Evolutionary conservation across 2,113 vertebrate genomes (phyloP).

Genomic region (Leuciscus idus): DNA sequence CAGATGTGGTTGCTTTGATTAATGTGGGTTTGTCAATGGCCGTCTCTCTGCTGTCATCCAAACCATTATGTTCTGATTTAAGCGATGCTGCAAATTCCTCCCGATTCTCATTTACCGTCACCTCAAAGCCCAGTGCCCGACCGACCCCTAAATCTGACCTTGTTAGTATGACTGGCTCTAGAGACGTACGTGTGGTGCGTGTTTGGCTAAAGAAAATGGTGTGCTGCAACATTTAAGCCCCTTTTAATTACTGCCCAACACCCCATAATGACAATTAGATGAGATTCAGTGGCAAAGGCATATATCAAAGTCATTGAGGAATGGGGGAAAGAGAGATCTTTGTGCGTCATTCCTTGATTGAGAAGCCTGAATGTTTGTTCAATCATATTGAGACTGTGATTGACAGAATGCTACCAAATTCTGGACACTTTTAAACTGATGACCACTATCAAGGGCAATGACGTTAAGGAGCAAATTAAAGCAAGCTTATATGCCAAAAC

Average conservation of each 20-base stretch:
- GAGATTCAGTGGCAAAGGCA: constrained; percentile 15
- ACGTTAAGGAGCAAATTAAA: background rate
- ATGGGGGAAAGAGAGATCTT: constrained; percentile 29
- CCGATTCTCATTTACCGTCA: constrained; percentile 33
- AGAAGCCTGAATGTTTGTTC: constrained; percentile 15
- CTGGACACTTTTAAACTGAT: constrained; percentile 13
- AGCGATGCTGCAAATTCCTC: constrained; percentile 35
- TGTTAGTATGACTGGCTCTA: constrained; percentile 24
- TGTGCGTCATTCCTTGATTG: constrained; percentile 29
- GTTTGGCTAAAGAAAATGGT: constrained; percentile 20
- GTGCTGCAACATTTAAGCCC: constrained; percentile 16
- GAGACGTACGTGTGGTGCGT: background rate
- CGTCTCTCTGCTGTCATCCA: constrained; percentile 36
- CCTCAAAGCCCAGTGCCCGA: constrained; percentile 14
- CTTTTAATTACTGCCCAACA: constrained; percentile 40
- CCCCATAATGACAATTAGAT: constrained; percentile 43
- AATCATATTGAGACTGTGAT: constrained; percentile 18
- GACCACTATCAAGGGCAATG: background rate
- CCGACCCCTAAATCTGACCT: constrained; percentile 47
- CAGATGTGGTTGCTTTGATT: constrained; percentile 43
- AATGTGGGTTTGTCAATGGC: constrained; percentile 45
- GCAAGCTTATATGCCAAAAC: background rate
- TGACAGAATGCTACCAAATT: background rate
- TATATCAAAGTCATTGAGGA: constrained; percentile 36
- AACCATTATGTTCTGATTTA: constrained; percentile 50